phyloP scores from a whole-genome alignment of 2,888 invertebrate species.

The Synergus gifuensis region DNA sequence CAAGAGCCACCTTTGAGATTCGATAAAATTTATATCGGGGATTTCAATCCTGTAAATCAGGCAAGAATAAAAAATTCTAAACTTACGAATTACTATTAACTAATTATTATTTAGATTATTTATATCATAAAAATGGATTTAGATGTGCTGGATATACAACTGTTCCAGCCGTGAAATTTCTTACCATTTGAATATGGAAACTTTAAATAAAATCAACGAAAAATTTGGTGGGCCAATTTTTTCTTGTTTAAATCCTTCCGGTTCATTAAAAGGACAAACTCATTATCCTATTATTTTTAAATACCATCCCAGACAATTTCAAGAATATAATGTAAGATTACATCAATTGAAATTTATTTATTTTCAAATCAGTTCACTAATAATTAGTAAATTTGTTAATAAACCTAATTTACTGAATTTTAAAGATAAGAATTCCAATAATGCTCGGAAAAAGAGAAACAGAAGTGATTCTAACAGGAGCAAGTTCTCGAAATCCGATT shows the following conservation, averaged over 20 bases:
- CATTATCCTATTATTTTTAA: slow-evolving; percentile 72
- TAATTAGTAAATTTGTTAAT: not conserved
- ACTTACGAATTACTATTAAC: too few relatives aligned
- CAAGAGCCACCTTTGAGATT: slow-evolving; percentile 61
- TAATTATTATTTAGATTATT: too few relatives aligned
- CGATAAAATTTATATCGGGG: slow-evolving; percentile 68
- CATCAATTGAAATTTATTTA: slow-evolving; percentile 24
- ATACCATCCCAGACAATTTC: slow-evolving; percentile 74
- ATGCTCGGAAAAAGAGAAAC: slow-evolving; percentile 51
- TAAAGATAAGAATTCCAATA: slow-evolving; percentile 50
- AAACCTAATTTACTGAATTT: not conserved
- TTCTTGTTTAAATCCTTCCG: slow-evolving; percentile 71
- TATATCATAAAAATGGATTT: slow-evolving; percentile 26
- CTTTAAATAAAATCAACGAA: slow-evolving; percentile 66
- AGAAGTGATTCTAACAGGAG: slow-evolving; percentile 55
- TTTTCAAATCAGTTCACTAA: not conserved
- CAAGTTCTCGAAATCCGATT: slow-evolving; percentile 46
- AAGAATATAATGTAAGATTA: slow-evolving; percentile 52
- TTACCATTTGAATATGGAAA: slow-evolving; percentile 65
- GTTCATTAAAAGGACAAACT: slow-evolving; percentile 63
- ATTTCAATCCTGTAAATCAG: slow-evolving; percentile 63
- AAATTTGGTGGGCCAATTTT: slow-evolving; percentile 70
- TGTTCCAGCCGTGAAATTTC: slow-evolving; percentile 65
- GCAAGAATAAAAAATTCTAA: not conserved
- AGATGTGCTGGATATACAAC: slow-evolving; percentile 77